Percentiles rank a stretch among this genome's conserved stretches.
These are phyloP conservation scores for Idaea biselata DNA, from an alignment of 2,888 invertebrate species.

Conservation along the genomic window DNA sequence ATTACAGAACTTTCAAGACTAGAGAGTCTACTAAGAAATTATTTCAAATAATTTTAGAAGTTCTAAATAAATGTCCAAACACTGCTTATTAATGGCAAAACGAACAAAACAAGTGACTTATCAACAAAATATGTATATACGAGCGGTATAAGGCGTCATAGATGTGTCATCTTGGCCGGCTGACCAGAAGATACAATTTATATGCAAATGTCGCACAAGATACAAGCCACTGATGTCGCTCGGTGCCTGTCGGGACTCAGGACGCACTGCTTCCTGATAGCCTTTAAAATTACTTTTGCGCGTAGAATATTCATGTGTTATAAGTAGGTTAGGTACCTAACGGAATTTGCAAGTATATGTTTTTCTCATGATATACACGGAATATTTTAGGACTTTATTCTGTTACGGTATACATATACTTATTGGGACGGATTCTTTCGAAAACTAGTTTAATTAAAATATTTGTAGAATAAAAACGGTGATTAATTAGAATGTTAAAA, in stretches of 20 bases:
- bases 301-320: conserved; percentile 48
- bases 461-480: not conserved
- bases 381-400: not conserved
- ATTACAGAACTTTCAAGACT: too few species aligned
- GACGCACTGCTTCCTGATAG: conserved; percentile 57
- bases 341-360: conserved; percentile 20
- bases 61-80: too few species aligned
- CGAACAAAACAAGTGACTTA: not conserved
- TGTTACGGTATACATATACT: not conserved
- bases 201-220: conserved; percentile 77
- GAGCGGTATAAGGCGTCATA: conserved; percentile 39
- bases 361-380: not conserved
- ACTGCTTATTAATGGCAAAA: not conserved
- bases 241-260: conserved; percentile 27
- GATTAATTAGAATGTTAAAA: not conserved
- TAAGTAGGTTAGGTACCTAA: conserved; percentile 22
- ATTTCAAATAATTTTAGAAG: too few species aligned
- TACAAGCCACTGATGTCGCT: conserved; percentile 68
- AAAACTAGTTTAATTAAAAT: not conserved
- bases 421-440: not conserved
- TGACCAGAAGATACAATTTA: conserved; percentile 81
- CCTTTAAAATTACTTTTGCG: conserved; percentile 69
- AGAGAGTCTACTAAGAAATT: too few species aligned
- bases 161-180: conserved; percentile 72
- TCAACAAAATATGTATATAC: conserved; percentile 44